Conservation (phyloP, 2,888 invertebrate species). For the Apamea monoglypha region DNA sequence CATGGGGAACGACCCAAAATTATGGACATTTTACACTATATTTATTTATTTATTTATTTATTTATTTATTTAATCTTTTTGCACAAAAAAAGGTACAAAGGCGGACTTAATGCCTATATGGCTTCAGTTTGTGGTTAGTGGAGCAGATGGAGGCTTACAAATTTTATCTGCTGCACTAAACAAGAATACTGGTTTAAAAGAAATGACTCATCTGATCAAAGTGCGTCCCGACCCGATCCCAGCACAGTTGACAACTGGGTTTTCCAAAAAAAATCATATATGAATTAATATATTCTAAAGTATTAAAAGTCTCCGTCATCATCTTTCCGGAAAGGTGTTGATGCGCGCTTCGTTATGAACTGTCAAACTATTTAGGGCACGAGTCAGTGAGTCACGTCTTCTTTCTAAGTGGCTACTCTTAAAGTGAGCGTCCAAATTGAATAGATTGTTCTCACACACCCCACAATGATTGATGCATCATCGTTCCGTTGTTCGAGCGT, state of each 20-base stretch:
- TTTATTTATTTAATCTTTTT: too few relatives aligned
- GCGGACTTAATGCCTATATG: too few relatives aligned
- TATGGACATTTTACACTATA: neutral
- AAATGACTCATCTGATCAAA: slow-evolving; percentile 44
- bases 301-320: slow-evolving; percentile 38
- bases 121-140: too few relatives aligned
- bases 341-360: slow-evolving; percentile 50
- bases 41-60: too few relatives aligned
- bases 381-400: slow-evolving; percentile 56
- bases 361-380: slow-evolving; percentile 56
- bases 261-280: slow-evolving; percentile 23
- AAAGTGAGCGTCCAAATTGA: slow-evolving; percentile 56
- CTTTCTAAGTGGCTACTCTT: slow-evolving; percentile 35
- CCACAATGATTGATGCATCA: slow-evolving; percentile 55
- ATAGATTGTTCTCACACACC: slow-evolving; percentile 53
- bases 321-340: slow-evolving; percentile 39
- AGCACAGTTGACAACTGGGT: slow-evolving; percentile 28
- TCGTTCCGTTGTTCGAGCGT: slow-evolving; percentile 27
- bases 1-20: neutral
- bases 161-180: neutral
- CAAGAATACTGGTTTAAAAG: slow-evolving; percentile 7
- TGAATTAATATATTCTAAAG: slow-evolving; percentile 29
- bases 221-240: neutral
- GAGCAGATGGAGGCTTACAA: neutral
- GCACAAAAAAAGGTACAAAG: too few relatives aligned